Conservation (phyloP, 1,140 invertebrate species). For the Drosophila repletoides region DNA sequence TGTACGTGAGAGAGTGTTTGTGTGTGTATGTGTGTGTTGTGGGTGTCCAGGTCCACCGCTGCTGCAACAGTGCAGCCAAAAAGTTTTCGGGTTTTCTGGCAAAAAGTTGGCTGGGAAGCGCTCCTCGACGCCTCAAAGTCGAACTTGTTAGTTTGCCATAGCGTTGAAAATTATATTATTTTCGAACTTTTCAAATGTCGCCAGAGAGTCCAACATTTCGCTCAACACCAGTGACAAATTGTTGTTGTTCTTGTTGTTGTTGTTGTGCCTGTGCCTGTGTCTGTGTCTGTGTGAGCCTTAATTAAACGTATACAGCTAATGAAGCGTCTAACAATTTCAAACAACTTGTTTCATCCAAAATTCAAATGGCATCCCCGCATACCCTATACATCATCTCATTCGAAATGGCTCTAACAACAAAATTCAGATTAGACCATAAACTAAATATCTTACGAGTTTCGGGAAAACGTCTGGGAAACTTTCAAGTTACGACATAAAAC, state of each 20-base stretch:
- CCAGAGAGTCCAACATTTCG: slow-evolving; percentile 59
- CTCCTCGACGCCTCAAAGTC: slow-evolving; percentile 35
- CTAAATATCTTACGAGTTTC: no score
- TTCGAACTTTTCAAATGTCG: slow-evolving; percentile 76
- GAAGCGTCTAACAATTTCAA: slow-evolving; percentile 26
- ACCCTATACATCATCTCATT: no score
- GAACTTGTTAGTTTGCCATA: slow-evolving; percentile 75
- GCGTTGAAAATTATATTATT: slow-evolving; percentile 79
- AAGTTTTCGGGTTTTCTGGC: slow-evolving; percentile 50
- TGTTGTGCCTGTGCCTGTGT: slow-evolving; percentile 9
- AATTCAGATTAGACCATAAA: no score
- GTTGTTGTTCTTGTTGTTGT: slow-evolving; percentile 27
- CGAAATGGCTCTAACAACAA: no score
- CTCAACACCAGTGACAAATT: slow-evolving; percentile 52
- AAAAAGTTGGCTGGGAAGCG: slow-evolving; percentile 49
- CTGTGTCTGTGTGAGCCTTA: slow-evolving; percentile 40
- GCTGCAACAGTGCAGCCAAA: slow-evolving; percentile 68
- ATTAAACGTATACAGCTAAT: slow-evolving; percentile 60
- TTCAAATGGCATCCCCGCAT: no score
- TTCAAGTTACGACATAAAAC: no score
- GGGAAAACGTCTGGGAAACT: no score
- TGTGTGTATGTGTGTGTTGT: slow-evolving; percentile 17
- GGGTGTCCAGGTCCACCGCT: slow-evolving; percentile 24
- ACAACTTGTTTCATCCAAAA: slow-evolving; percentile 22
- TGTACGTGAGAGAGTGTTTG: slow-evolving; percentile 1